These are phyloP conservation scores for Zaprionus vittiger DNA, from an alignment of 1,140 invertebrate species.

Conservation along the genomic window DNA sequence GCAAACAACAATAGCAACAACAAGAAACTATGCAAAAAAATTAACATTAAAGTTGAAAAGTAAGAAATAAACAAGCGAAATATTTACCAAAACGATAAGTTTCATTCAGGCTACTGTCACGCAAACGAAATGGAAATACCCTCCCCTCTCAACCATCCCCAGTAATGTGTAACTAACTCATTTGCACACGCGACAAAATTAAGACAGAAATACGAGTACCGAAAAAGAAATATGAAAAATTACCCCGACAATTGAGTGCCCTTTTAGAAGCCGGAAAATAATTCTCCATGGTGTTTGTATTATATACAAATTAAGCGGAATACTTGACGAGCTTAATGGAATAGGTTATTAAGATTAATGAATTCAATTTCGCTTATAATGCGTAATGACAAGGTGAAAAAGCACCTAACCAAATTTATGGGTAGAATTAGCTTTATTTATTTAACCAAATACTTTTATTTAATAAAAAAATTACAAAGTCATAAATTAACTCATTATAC, in stretches of 20 bases:
- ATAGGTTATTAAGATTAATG: conserved; percentile 38
- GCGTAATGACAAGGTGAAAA: not conserved
- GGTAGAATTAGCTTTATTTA: not conserved
- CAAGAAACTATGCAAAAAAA: conserved; percentile 23
- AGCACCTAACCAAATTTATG: not conserved
- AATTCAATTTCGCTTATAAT: conserved; percentile 16
- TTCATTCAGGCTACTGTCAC: conserved; percentile 16
- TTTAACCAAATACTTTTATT: not conserved
- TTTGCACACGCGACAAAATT: conserved; percentile 54
- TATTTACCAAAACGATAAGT: conserved; percentile 61
- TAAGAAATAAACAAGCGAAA: conserved; percentile 56
- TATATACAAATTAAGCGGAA: conserved; percentile 38
- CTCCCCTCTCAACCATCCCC: not conserved
- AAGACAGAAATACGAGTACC: conserved; percentile 27
- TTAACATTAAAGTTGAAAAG: conserved; percentile 46
- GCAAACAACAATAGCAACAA: conserved; percentile 30
- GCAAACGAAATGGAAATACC: conserved; percentile 20
- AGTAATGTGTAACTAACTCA: conserved; percentile 22
- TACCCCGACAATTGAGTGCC: conserved; percentile 49
- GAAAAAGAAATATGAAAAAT: conserved; percentile 30
- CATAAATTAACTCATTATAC: no score
- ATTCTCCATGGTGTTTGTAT: not conserved
- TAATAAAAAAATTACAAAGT: not conserved
- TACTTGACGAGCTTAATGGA: conserved; percentile 34
- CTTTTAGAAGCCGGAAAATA: conserved; percentile 52